These are phyloP conservation scores for Stylophora pistillata DNA, from an alignment of 64 coral and sea anemone species.

Conservation along the genomic window DNA sequence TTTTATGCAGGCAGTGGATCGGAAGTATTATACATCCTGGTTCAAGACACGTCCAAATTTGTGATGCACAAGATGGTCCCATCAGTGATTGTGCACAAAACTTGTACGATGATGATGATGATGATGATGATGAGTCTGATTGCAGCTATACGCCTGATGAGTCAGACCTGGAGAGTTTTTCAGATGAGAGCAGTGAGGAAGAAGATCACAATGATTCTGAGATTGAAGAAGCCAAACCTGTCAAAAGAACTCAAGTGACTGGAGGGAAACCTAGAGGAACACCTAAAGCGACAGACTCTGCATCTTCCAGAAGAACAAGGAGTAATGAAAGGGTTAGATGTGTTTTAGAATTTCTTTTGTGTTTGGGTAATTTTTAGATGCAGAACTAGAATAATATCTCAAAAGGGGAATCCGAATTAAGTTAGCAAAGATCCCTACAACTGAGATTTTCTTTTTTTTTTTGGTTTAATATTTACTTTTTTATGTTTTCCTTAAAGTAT, in stretches of 20 bases:
- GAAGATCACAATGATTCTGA: constrained; percentile 24
- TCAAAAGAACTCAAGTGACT: background rate
- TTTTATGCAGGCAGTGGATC: background rate
- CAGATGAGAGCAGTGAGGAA: constrained; percentile 51
- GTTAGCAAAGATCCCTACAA: no score
- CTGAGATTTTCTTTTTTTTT: no score
- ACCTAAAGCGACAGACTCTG: background rate
- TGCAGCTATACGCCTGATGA: background rate
- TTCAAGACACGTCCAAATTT: constrained; percentile 8
- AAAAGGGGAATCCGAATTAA: no score
- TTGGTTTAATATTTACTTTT: no score
- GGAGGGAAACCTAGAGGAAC: background rate
- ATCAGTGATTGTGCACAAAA: background rate
- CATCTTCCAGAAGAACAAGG: background rate
- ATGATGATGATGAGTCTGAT: constrained; percentile 35
- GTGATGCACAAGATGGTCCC: constrained; percentile 5
- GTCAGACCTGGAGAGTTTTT: constrained; percentile 32
- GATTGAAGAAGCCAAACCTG: background rate
- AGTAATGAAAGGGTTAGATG: background rate
- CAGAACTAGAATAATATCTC: no score
- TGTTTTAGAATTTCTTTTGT: background rate
- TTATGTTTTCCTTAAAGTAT: no score
- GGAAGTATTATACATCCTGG: constrained; percentile 1
- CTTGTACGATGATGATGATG: constrained; percentile 22
- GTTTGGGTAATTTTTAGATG: no score